Base-by-base conservation (phyloP, 2,888 invertebrate species). In the Ganaspis brasiliensis region DNA sequence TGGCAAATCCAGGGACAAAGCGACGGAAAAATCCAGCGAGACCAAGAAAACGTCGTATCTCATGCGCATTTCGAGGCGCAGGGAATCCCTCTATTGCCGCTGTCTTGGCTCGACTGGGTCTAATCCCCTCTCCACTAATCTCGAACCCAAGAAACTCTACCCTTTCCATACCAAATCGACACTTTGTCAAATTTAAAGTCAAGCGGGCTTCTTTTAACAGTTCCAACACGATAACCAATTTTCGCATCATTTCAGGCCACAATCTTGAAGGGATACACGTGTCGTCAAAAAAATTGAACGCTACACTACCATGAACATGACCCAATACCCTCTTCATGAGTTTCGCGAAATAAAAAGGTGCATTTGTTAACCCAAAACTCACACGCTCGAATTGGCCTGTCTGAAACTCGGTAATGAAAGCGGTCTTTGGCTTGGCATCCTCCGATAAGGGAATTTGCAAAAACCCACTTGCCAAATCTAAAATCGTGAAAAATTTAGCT, bases 401-500 rank as follows among this genome's bases (percentile, higher is more conserved):
- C n/a, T 12, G 14, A 1, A n/a, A 2, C n/a, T 45, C 45, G 0
- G 45, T 45, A 1, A 45, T 45, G 4, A 45, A 45, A 5, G 37
- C 71, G 2, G 59, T 75, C 61, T 75, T 72, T 0, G 16, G 57
- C 49, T 72, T 71, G 2, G 75, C 59, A 24, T 35, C 40, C 26
- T 72, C 75, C 1, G 45, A n/a, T 16, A 75, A 35, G 31, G 72
- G 71, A 14, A 75, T 72, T n/a, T 75, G 75, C n/a, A n/a, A n/a
- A n/a, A n/a, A n/a, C n/a, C n/a, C n/a, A n/a, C n/a, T n/a, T n/a
- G n/a, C n/a, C n/a, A 78, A 21, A 72, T 79, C 77, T 9, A 79
- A 14, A 3, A 71, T 67, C 9, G 73, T 77, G 74, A 82, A 82
- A 1, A 82, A 24, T 1, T 35, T 56, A n/a, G 79, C 75, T 0